Base-by-base conservation (phyloP, 2,888 invertebrate genomes). In the Brassicogethes aeneus region DNA sequence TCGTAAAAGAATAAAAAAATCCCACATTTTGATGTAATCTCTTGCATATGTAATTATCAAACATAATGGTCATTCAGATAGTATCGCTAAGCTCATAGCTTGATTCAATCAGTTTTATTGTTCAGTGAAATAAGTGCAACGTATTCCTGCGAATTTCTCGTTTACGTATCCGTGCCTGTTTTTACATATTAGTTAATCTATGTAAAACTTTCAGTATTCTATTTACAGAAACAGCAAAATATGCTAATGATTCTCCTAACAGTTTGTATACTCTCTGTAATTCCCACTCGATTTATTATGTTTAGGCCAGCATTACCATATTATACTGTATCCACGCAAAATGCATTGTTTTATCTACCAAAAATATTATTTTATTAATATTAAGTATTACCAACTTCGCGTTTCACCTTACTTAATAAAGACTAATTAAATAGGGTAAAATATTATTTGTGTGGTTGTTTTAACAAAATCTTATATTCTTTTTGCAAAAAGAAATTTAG, bases 201-300 rank as follows among this genome's bases (percentile, higher is more conserved):
- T 23, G 23, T 5, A 23, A 23, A 23, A 23, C 39, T 31, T 35
- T 41, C 33, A 39, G 38, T 48, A 41, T 37, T 36, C 34, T 43
- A 46, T 41, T 43, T 37, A 23, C 39, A 29, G 38, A 39, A 35
- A 42, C 40, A 46, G 32, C 42, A 36, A 40, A 45, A 40, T 43
- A 48, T 45, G 45, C 45, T 42, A 45, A 48, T 46, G 31, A 39
- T 34, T 35, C 42, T 23, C 23, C 34, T 38, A 45, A 37, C 41
- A 16, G 45, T 44, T 44, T 36, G 34, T 41, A 41, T 44, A 44
- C 39, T 43, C 41, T 42, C 42, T 41, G 40, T 40, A 39, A 40
- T 47, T 42, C 38, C 39, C 47, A 42, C 35, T 31, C 40, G 44
- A 44, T 44, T 47, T 44, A 44, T 44, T 41, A 42, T 44, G 47